Conservation (phyloP, 2,888 invertebrate genomes). For the Pemphredon lugubris region DNA sequence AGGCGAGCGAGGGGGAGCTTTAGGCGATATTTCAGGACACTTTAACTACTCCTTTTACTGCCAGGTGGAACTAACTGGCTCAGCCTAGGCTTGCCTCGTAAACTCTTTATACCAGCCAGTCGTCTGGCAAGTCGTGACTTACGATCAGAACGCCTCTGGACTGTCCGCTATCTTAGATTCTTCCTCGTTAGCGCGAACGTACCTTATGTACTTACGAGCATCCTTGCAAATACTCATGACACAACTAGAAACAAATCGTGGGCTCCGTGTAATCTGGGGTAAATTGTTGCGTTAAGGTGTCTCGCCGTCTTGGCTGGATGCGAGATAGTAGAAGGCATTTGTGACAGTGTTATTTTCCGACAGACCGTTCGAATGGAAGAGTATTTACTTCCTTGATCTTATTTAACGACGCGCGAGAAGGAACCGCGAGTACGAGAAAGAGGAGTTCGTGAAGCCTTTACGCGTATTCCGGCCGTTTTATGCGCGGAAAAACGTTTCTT, state of each 20-base stretch:
- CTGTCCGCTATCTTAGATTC: conserved; percentile 52
- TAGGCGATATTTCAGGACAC: conserved; percentile 54
- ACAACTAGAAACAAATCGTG: conserved; percentile 31
- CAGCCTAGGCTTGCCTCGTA: conserved; percentile 52
- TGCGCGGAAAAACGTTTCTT: no score
- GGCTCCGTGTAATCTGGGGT: conserved; percentile 9
- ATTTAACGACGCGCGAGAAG: no score
- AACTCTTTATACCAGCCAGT: conserved; percentile 50
- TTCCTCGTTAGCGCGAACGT: conserved; percentile 55
- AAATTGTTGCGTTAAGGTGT: background rate
- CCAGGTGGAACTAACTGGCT: conserved; percentile 61
- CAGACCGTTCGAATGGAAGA: no score
- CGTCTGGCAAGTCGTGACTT: conserved; percentile 58
- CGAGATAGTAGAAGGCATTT: no score
- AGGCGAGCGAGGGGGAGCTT: conserved; percentile 30
- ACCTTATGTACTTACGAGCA: conserved; percentile 33
- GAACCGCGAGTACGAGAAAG: no score
- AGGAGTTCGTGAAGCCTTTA: no score
- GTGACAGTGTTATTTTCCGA: no score
- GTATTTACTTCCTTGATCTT: no score
- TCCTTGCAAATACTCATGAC: conserved; percentile 24
- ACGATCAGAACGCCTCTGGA: conserved; percentile 41
- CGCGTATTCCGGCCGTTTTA: no score
- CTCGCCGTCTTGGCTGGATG: no score
- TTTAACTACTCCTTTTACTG: conserved; percentile 55